phyloP scores from a whole-genome alignment of 2,113 vertebrate species.

The Hypocryptadius cinnamomeus region DNA sequence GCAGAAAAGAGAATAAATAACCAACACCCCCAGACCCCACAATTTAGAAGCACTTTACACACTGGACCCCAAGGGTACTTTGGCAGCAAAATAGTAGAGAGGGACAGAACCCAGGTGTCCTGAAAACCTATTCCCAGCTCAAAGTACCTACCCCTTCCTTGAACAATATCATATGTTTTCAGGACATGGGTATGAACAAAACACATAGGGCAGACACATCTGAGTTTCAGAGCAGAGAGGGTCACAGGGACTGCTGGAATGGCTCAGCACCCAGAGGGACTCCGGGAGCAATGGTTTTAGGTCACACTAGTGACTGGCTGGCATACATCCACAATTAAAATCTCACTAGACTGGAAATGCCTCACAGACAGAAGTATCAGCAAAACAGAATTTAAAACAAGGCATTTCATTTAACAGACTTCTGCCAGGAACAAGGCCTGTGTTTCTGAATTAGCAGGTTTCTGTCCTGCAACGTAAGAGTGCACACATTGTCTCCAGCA shows the following conservation, averaged over 20 bases:
- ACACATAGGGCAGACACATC: not conserved
- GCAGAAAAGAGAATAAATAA: not conserved
- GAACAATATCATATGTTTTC: not conserved
- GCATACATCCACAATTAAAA: slow-evolving; percentile 35
- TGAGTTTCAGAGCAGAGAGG: not conserved
- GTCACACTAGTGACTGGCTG: slow-evolving; percentile 11
- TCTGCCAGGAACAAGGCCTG: not conserved
- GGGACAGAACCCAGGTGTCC: not conserved
- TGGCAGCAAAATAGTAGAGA: not conserved
- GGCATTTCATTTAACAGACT: not conserved
- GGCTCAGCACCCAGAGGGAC: not conserved
- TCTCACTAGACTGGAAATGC: slow-evolving; percentile 52
- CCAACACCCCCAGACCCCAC: not conserved
- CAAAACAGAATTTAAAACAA: slow-evolving; percentile 26
- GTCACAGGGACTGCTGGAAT: not conserved
- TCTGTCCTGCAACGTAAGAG: not conserved
- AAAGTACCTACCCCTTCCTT: not conserved
- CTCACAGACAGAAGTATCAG: slow-evolving; percentile 51
- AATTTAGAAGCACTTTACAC: not conserved
- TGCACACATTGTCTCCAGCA: not conserved
- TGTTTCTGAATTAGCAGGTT: not conserved
- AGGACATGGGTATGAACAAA: not conserved
- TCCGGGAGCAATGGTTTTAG: not conserved
- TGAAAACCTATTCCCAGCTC: not conserved
- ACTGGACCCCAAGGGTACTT: not conserved